Percentiles rank a stretch among this genome's conserved stretches.
These are phyloP conservation scores for Oikopleura dioica DNA, from an alignment of 23 tunicate genomes.

Conservation along the genomic window DNA sequence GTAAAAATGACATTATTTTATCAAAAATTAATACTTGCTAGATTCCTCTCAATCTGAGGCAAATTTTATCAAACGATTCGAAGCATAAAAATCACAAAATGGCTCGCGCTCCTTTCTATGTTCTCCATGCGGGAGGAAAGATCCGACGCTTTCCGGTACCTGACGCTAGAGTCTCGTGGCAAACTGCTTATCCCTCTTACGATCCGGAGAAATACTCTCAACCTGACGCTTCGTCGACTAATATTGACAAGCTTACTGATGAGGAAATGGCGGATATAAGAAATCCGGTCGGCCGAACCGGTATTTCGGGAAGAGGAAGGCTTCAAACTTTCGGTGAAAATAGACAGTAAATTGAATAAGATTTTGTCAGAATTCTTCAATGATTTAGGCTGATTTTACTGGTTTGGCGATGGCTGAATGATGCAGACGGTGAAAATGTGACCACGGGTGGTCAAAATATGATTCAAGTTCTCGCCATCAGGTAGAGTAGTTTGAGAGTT, in stretches of 20 bases:
- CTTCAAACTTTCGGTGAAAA: neutral
- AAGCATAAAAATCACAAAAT: neutral
- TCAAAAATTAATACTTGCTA: no score
- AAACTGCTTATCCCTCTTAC: neutral
- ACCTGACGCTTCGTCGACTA: neutral
- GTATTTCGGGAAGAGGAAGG: neutral
- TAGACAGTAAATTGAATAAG: no score
- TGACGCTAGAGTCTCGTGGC: constrained; percentile 10
- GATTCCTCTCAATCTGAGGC: neutral
- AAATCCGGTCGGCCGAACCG: constrained; percentile 10
- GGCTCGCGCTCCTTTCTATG: neutral
- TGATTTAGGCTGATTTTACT: constrained; percentile 8
- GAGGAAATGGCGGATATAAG: neutral
- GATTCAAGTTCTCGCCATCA: constrained; percentile 4
- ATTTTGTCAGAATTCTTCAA: no score
- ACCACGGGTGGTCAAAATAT: constrained; percentile 4
- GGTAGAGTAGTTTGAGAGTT: no score
- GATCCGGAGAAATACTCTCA: neutral
- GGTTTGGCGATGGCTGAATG: constrained; percentile 1
- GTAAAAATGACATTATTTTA: no score
- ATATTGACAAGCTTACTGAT: neutral
- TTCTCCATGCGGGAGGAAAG: neutral
- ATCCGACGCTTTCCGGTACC: constrained; percentile 3
- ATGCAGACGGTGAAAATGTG: neutral
- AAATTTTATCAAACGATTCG: neutral